Percentiles rank a stretch among this genome's conserved stretches.
Conservation (phyloP, 2,888 invertebrate genomes). For the Smittia sp. region DNA sequence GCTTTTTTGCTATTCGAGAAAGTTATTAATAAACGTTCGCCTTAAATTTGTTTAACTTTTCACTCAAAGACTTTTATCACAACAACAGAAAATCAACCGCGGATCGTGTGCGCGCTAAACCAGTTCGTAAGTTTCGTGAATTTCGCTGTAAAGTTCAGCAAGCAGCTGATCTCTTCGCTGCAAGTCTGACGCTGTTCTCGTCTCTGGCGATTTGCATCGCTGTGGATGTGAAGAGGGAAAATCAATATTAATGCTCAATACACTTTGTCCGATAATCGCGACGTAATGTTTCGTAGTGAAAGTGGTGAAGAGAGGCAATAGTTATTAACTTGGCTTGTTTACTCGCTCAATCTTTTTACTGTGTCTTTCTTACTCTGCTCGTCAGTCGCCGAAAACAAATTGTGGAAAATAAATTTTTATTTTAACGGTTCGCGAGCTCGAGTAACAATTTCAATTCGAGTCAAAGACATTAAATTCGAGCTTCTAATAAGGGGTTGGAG, state of each 20-base stretch:
- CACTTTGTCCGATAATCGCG: background rate
- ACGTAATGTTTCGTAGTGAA: slow-evolving; percentile 23
- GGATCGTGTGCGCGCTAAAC: background rate
- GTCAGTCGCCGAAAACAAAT: background rate
- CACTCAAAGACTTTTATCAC: background rate
- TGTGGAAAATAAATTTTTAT: background rate
- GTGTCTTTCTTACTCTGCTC: background rate
- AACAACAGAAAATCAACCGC: background rate
- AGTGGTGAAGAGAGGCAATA: slow-evolving; percentile 28
- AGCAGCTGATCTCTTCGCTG: background rate
- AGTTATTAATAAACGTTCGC: slow-evolving; percentile 25
- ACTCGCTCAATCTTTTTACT: background rate
- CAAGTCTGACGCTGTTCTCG: background rate
- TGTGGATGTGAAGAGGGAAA: background rate
- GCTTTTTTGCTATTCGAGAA: slow-evolving; percentile 1
- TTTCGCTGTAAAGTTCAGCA: background rate
- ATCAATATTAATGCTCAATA: background rate
- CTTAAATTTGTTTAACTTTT: background rate
- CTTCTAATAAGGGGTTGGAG: background rate
- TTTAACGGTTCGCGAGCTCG: background rate
- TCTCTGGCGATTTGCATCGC: no score
- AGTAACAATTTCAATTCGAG: background rate
- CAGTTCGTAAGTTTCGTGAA: slow-evolving; percentile 6
- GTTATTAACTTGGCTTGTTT: slow-evolving; percentile 21
- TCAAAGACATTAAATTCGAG: background rate